These are phyloP conservation scores for Melolontha melolontha DNA, from an alignment of 2,888 invertebrate species.

Conservation along the genomic window DNA sequence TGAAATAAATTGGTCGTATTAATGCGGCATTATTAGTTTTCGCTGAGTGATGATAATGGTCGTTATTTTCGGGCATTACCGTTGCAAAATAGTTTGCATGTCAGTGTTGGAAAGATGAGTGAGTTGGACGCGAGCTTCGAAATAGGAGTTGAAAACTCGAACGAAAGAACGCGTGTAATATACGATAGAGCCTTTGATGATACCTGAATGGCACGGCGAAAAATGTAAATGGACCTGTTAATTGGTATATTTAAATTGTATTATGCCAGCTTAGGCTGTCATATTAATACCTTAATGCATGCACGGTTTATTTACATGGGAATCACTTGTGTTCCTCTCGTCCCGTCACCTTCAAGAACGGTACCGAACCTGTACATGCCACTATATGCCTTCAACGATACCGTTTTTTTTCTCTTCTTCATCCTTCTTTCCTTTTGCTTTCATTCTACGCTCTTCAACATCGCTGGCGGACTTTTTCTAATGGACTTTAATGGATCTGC, in stretches of 20 bases:
- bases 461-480: constrained; percentile 38
- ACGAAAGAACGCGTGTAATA: background rate
- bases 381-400: background rate
- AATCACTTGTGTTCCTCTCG: constrained; percentile 7
- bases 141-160: background rate
- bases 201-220: constrained; percentile 24
- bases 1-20: constrained; percentile 66
- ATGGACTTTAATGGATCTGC: constrained; percentile 43
- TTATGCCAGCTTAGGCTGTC: constrained; percentile 38
- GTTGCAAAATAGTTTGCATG: constrained; percentile 46
- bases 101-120: constrained; percentile 17
- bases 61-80: constrained; percentile 59
- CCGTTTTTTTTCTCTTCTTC: background rate
- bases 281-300: constrained; percentile 39
- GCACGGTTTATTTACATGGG: constrained; percentile 23
- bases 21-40: constrained; percentile 66
- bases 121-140: constrained; percentile 2
- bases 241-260: constrained; percentile 45
- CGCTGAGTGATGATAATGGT: constrained; percentile 64
- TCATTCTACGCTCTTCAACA: background rate
- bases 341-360: background rate
- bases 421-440: constrained; percentile 2
- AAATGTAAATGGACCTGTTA: constrained; percentile 45
- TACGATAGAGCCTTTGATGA: constrained; percentile 1
- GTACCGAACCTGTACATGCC: constrained; percentile 2